A percentile compares a stretch with the other conserved stretches of the same genome.
These are phyloP conservation scores for Meghimatium bilineatum DNA, from an alignment of 2,888 invertebrate species.

Conservation along the genomic window DNA sequence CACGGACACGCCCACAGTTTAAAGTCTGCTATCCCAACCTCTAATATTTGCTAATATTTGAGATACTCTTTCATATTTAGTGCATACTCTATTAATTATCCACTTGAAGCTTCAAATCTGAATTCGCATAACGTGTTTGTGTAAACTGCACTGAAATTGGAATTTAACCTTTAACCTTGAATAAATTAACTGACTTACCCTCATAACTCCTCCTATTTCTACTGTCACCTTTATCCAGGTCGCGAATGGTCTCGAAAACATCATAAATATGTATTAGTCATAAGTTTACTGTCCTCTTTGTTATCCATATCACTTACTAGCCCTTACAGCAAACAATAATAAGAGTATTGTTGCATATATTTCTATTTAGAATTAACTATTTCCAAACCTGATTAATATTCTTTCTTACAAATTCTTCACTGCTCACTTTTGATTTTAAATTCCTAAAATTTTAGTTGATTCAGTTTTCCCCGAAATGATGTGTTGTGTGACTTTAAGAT, in stretches of 20 bases:
- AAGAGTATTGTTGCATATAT: too few relatives aligned
- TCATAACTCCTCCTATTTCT: background rate
- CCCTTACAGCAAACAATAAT: too few relatives aligned
- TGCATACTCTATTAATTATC: background rate
- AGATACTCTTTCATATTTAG: background rate
- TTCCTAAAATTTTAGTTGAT: too few relatives aligned
- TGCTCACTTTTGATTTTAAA: too few relatives aligned
- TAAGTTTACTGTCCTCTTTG: background rate
- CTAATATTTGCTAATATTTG: background rate
- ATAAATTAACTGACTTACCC: slow-evolving; percentile 49
- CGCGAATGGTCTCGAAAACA: slow-evolving; percentile 17
- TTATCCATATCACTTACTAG: background rate
- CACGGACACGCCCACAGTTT: slow-evolving; percentile 42
- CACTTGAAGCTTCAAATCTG: background rate
- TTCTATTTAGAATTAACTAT: too few relatives aligned
- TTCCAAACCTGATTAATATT: too few relatives aligned
- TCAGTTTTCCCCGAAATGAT: too few relatives aligned
- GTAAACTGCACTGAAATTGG: background rate
- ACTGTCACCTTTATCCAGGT: background rate
- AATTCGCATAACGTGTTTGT: background rate
- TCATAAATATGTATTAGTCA: slow-evolving; percentile 1
- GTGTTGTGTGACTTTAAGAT: too few relatives aligned
- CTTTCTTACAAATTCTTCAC: too few relatives aligned
- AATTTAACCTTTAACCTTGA: slow-evolving; percentile 30
- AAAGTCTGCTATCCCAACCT: background rate